Conservation (phyloP, 1,140 invertebrate genomes). For the Callitettix versicolor region DNA sequence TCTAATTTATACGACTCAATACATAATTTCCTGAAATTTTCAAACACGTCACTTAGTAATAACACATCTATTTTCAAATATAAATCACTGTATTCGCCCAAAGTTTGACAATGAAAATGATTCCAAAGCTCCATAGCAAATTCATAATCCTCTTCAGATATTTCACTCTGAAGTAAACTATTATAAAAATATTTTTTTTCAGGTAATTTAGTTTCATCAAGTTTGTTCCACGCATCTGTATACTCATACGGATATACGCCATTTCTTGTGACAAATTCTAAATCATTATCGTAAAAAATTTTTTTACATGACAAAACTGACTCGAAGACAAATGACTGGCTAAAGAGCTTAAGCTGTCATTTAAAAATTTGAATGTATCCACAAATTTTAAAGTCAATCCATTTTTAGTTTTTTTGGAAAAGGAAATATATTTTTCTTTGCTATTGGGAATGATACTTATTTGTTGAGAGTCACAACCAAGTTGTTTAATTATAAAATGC, state of each 20-base stretch:
- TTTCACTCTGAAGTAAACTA: conserved; percentile 25
- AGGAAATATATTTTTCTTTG: conserved; percentile 14
- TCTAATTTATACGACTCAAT: conserved; percentile 20
- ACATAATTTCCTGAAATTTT: conserved; percentile 33
- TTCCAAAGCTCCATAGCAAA: conserved; percentile 36
- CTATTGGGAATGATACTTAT: conserved; percentile 10
- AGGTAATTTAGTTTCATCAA: conserved; percentile 30
- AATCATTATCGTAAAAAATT: conserved; percentile 13
- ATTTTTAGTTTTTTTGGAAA: conserved; percentile 4
- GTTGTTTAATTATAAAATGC: conserved; percentile 11
- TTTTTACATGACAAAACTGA: conserved; percentile 5
- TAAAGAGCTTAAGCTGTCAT: background rate
- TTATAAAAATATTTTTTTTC: conserved; percentile 27
- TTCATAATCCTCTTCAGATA: conserved; percentile 31
- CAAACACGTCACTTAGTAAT: conserved; percentile 34
- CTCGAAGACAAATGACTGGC: conserved; percentile 6
- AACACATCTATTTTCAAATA: conserved; percentile 35
- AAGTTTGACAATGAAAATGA: conserved; percentile 29
- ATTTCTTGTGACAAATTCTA: conserved; percentile 24
- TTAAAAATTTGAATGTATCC: conserved; percentile 10
- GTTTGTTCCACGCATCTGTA: conserved; percentile 25
- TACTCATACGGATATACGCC: conserved; percentile 30
- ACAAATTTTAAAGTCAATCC: conserved; percentile 11
- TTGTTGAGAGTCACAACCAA: conserved; percentile 4
- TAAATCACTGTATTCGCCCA: conserved; percentile 29